These are phyloP conservation scores for Engystomops pustulosus DNA, from an alignment of 2,113 vertebrate genomes.

Conservation along the genomic window DNA sequence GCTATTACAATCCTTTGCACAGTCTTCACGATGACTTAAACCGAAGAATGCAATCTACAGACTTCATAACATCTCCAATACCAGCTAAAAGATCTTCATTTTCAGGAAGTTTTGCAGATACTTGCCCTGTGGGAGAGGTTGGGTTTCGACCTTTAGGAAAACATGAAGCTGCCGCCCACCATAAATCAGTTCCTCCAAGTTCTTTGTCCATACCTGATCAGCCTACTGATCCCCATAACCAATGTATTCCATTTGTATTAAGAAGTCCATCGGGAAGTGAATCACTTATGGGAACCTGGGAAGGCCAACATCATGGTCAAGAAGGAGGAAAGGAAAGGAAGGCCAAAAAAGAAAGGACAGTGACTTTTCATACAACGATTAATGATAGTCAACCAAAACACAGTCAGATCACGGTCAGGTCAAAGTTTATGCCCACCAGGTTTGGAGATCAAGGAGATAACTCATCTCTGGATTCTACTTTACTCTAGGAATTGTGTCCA, in stretches of 20 bases:
- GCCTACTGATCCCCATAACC: not conserved
- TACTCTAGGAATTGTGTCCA: slow-evolving; percentile 1
- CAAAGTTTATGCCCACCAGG: slow-evolving; percentile 31
- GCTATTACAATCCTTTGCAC: not conserved
- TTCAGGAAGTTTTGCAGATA: slow-evolving; percentile 22
- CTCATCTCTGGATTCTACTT: slow-evolving; percentile 50
- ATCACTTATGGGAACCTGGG: slow-evolving; percentile 19
- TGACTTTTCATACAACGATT: slow-evolving; percentile 37
- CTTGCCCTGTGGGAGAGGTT: not conserved
- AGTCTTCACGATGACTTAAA: not conserved
- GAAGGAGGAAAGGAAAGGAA: slow-evolving; percentile 22
- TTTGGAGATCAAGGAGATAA: slow-evolving; percentile 27
- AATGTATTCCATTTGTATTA: slow-evolving; percentile 8
- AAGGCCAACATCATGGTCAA: not conserved
- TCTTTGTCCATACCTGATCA: not conserved
- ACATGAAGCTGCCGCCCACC: not conserved
- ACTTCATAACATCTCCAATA: slow-evolving; percentile 20
- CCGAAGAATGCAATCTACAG: not conserved
- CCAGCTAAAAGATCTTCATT: slow-evolving; percentile 30
- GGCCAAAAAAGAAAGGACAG: slow-evolving; percentile 28
- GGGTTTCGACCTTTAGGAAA: slow-evolving; percentile 8
- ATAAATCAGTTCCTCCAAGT: slow-evolving; percentile 21
- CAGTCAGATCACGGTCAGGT: slow-evolving; percentile 12
- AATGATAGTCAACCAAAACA: slow-evolving; percentile 21
- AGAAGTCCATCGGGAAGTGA: slow-evolving; percentile 41